Evolutionary conservation across 2,888 invertebrate genomes (phyloP).

Genomic region (Thysanoteuthis rhombus): DNA sequence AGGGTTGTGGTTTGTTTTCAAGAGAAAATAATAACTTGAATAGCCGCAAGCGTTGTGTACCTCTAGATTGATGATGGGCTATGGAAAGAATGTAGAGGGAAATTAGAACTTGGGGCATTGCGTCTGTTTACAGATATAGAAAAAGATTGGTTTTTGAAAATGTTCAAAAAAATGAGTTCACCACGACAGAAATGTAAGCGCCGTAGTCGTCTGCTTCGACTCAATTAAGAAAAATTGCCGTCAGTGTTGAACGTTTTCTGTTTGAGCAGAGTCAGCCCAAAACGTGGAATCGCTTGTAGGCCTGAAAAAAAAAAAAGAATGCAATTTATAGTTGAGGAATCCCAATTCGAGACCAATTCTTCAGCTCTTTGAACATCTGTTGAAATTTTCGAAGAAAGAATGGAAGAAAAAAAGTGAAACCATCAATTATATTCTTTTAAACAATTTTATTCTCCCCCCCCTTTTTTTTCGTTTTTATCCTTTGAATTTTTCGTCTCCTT

Average conservation of each 20-base stretch:
- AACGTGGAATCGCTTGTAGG: background rate
- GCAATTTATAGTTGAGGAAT: background rate
- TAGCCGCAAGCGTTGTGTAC: background rate
- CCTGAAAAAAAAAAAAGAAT: background rate
- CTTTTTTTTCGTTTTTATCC: background rate
- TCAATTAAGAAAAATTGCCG: background rate
- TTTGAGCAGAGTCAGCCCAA: conserved; percentile 12
- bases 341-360: background rate
- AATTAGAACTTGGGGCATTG: background rate
- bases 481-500: background rate
- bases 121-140: conserved; percentile 12
- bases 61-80: background rate
- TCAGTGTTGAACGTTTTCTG: background rate
- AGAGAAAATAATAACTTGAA: background rate
- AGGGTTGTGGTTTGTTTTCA: background rate
- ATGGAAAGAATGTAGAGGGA: background rate
- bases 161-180: background rate
- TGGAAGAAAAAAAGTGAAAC: background rate
- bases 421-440: background rate
- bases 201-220: background rate
- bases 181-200: background rate
- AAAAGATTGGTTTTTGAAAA: conserved; percentile 12
- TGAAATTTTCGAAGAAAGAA: background rate
- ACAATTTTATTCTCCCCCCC: background rate
- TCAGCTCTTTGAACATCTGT: background rate